Percentiles rank a stretch among this genome's conserved stretches.
Conservation (phyloP, 1,140 invertebrate genomes). For the Pseudomyrmex gracilis region DNA sequence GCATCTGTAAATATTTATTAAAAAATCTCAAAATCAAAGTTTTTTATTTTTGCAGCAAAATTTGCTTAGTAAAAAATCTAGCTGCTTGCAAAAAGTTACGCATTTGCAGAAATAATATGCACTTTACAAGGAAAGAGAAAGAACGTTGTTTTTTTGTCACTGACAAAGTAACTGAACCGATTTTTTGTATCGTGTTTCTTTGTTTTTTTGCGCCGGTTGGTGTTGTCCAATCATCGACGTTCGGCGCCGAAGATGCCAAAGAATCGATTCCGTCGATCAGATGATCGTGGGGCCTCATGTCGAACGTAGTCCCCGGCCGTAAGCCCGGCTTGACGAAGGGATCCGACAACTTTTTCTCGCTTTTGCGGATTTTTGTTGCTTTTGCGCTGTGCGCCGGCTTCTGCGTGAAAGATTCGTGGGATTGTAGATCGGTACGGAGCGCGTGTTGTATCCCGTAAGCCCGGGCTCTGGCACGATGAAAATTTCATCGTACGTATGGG, state of each 20-base stretch:
- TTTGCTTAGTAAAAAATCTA: too few species aligned
- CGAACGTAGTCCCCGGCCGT: conserved; percentile 12
- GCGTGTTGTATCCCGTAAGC: conserved; percentile 55
- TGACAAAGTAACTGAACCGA: too few species aligned
- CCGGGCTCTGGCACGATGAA: conserved; percentile 67
- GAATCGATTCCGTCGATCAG: conserved; percentile 61
- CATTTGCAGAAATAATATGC: too few species aligned
- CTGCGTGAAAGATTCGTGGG: conserved; percentile 68
- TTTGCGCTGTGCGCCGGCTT: conserved; percentile 38
- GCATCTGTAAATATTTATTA: too few species aligned
- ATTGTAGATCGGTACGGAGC: conserved; percentile 63
- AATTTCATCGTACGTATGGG: conserved; percentile 75
- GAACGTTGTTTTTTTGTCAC: too few species aligned
- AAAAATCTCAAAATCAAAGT: too few species aligned
- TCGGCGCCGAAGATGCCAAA: conserved; percentile 31
- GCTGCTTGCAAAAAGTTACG: too few species aligned
- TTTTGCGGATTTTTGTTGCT: conserved; percentile 69
- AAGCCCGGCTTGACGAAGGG: conserved; percentile 32
- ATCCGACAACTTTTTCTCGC: conserved; percentile 72
- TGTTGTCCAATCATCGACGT: conserved; percentile 20
- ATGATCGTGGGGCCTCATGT: conserved; percentile 48
- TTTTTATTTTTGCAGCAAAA: too few species aligned
- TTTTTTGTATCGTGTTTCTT: not conserved
- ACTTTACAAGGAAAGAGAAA: too few species aligned
- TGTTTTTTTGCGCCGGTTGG: not conserved